Conservation (phyloP, 2,113 vertebrate genomes). For the Pedetes capensis region DNA sequence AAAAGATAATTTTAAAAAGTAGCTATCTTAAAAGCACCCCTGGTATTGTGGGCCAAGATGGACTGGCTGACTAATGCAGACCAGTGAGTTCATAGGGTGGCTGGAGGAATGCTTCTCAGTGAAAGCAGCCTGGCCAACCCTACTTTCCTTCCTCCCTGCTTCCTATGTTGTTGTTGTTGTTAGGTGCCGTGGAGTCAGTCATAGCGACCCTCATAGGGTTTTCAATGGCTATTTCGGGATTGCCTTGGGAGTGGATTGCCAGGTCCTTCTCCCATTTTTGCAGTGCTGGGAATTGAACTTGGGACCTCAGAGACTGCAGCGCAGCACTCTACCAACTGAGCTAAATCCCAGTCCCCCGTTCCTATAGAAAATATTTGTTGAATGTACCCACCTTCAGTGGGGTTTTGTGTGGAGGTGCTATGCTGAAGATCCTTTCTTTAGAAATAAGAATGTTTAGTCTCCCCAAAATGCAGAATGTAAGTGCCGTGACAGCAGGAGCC, state of each 20-base stretch:
- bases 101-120: background rate
- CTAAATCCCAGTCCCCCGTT: too few species aligned
- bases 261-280: too few species aligned
- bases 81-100: background rate
- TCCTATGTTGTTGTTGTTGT: too few species aligned
- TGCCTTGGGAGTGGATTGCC: too few species aligned
- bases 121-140: background rate
- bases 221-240: too few species aligned
- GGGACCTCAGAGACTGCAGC: too few species aligned
- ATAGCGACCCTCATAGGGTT: too few species aligned
- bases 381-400: background rate
- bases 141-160: background rate
- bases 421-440: background rate
- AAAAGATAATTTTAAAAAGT: constrained; percentile 16
- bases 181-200: too few species aligned
- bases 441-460: background rate
- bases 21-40: background rate
- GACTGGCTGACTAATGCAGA: background rate
- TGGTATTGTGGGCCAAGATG: background rate
- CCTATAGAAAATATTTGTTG: background rate
- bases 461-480: background rate
- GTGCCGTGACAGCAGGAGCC: background rate
- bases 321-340: too few species aligned
- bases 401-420: background rate
- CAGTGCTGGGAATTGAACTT: too few species aligned